phyloP scores from a whole-genome alignment of 2,888 invertebrate species.

The Harpalus rufipes region DNA sequence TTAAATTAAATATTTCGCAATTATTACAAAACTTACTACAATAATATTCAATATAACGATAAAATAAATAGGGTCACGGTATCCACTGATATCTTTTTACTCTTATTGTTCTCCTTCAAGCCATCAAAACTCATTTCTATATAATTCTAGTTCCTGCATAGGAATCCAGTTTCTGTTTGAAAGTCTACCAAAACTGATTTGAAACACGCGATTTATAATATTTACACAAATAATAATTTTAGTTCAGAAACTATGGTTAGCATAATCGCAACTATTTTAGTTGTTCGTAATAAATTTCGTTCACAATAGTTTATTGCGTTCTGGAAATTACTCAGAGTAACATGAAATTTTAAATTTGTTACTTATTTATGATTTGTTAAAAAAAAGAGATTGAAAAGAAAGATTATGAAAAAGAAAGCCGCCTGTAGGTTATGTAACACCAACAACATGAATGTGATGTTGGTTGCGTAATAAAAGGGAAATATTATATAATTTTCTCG shows the following conservation, averaged over 20 bases:
- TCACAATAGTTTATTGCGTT: conserved; percentile 21
- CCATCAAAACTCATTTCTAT: conserved; percentile 17
- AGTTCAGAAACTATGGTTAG: conserved; percentile 23
- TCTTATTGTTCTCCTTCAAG: not conserved
- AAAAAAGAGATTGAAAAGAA: not conserved
- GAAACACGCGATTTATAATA: conserved; percentile 38
- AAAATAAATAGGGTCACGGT: no score
- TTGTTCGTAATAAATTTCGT: conserved; percentile 16
- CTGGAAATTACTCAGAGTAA: conserved; percentile 8
- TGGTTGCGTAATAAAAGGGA: not conserved
- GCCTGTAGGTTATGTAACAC: not conserved
- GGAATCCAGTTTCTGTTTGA: conserved; percentile 14
- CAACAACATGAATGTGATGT: not conserved
- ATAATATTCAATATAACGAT: no score
- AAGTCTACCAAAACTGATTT: conserved; percentile 25
- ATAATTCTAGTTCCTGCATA: conserved; percentile 25
- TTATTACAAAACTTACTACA: no score
- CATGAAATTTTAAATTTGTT: conserved; percentile 6
- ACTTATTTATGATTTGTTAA: not conserved
- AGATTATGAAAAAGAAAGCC: not conserved
- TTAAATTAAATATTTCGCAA: no score
- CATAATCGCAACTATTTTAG: conserved; percentile 34
- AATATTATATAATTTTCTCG: not conserved
- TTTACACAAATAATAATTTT: conserved; percentile 47
- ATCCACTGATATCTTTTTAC: no score